Percentiles rank a stretch among this genome's conserved stretches.
phyloP scores from a whole-genome alignment of 2,888 invertebrate species.

The Crocallis elinguaria region DNA sequence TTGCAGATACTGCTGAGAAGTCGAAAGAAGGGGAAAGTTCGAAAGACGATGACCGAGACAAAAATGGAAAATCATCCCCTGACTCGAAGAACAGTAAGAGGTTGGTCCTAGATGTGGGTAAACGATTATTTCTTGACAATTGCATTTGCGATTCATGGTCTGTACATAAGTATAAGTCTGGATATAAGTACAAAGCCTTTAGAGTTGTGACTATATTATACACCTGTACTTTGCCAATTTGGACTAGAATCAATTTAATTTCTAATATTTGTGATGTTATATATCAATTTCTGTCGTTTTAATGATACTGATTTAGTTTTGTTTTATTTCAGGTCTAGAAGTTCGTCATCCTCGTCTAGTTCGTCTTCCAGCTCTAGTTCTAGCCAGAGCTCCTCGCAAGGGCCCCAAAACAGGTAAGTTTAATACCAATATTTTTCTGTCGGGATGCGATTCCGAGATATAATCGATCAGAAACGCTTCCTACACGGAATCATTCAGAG shows the following conservation, averaged over 20 bases:
- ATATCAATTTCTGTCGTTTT: background rate
- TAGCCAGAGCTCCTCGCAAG: conserved; percentile 71
- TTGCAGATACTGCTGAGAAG: conserved; percentile 61
- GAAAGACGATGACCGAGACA: conserved; percentile 57
- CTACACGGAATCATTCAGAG: too few species aligned
- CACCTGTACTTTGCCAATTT: too few species aligned
- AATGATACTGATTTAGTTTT: background rate
- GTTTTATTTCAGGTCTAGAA: conserved; percentile 60
- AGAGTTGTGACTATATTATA: too few species aligned
- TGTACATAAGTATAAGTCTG: too few species aligned
- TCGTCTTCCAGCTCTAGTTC: conserved; percentile 79
- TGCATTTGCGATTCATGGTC: background rate
- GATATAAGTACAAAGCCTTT: too few species aligned
- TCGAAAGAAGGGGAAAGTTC: conserved; percentile 59
- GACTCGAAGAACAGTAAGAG: conserved; percentile 65
- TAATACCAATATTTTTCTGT: too few species aligned
- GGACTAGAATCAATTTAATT: too few species aligned
- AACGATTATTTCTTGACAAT: conserved; percentile 6
- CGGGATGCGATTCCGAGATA: too few species aligned
- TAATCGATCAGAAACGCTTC: too few species aligned
- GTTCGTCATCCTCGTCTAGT: conserved; percentile 76
- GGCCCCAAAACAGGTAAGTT: conserved; percentile 74
- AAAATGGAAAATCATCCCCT: conserved; percentile 61
- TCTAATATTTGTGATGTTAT: too few species aligned
- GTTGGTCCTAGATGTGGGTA: conserved; percentile 54